phyloP scores from a whole-genome alignment of 2,888 invertebrate genomes.

The Lepidochrysops patricia region DNA sequence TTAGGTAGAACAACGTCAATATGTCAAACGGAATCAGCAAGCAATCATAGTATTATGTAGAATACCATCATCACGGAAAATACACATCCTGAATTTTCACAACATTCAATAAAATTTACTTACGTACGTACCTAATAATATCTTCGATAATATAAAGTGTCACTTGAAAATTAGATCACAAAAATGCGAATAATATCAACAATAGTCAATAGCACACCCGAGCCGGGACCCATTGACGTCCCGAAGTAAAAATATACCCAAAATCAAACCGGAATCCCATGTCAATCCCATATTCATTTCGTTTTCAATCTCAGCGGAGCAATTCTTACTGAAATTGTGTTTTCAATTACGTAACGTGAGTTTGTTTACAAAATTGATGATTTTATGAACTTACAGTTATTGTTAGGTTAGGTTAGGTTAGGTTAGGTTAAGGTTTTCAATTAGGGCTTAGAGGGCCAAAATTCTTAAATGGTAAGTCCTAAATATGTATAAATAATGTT shows the following conservation, averaged over 20 bases:
- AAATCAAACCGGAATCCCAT: neutral
- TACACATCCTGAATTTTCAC: neutral
- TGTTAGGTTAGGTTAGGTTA: too few relatives aligned
- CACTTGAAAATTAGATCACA: neutral
- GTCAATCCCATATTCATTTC: neutral
- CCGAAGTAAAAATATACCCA: neutral
- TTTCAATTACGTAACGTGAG: neutral
- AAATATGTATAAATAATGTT: too few relatives aligned
- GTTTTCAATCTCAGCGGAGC: slow-evolving; percentile 1
- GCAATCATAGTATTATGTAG: too few relatives aligned
- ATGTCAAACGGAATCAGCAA: too few relatives aligned
- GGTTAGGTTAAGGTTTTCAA: too few relatives aligned
- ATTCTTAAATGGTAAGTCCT: too few relatives aligned
- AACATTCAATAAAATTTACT: neutral
- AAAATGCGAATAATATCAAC: neutral
- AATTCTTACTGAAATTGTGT: neutral
- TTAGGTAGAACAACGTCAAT: too few relatives aligned
- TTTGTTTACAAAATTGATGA: too few relatives aligned
- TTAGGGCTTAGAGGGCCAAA: too few relatives aligned
- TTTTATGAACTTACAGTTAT: too few relatives aligned
- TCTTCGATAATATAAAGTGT: neutral
- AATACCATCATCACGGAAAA: too few relatives aligned
- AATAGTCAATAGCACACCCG: neutral
- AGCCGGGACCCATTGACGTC: neutral
- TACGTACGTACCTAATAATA: neutral